Evolutionary conservation across 2,888 invertebrate genomes (phyloP), one percentile per base, ranked within the genome.

Genomic region (Pyrochroa serraticornis): DNA sequence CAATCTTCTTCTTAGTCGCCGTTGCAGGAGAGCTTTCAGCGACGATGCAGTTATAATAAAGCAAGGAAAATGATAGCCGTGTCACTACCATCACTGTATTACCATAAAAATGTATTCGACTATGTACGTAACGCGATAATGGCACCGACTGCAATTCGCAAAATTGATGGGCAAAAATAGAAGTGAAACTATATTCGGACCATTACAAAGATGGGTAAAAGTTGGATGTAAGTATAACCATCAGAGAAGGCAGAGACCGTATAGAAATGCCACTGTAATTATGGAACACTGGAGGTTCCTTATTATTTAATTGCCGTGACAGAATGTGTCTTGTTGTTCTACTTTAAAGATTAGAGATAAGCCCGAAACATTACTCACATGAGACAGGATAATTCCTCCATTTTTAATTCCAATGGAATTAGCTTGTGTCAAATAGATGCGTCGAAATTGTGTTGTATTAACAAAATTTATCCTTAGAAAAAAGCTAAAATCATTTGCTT

Each of bases 261-360:
- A 65, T 63, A 74, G 66, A 65, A 72, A 71, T 71, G 71, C 70
- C 70, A 70, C 70, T 67, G 66, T 71, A 73, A 73, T 72, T 73
- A 72, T 65, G 55, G 56, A 54, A 62, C 51, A 51, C 57, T 33
- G 51, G 50, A 57, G 51, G 66, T 66, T 69, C 66, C 70, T 68
- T 68, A 68, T 70, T 67, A 66, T 69, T 72, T 73, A 73, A 74
- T 73, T 74, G 70, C 72, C 74, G 72, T 74, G 71, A 73, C 74
- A 73, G 72, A 71, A 69, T 65, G 65, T 68, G 66, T 66, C 68
- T 70, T 68, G 68, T 67, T 64, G 30, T 59, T 59, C 57, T 46
- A 57, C 36, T 46, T 45, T 51, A 45, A 7, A 57, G 57, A 57
- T 57, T 22, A 14, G 9, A 34, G 48, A 57, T 41, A 56, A 57